These are phyloP conservation scores for Nephrotoma guestfalica DNA, from an alignment of 2,888 invertebrate genomes.

Conservation along the genomic window DNA sequence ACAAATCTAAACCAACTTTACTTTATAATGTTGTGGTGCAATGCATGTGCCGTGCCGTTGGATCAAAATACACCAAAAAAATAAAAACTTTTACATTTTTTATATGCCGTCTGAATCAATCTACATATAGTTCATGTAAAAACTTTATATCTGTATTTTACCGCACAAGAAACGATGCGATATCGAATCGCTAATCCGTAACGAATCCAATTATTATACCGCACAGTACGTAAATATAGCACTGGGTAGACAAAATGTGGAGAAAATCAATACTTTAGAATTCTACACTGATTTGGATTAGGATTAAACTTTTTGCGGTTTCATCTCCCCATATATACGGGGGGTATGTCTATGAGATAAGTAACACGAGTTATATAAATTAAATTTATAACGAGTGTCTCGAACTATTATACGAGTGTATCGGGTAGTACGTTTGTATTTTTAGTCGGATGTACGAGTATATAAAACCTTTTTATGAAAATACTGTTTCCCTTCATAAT, in stretches of 20 bases:
- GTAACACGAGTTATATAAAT: not conserved
- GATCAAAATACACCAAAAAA: not conserved
- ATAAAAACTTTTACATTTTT: not conserved
- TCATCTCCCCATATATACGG: not conserved
- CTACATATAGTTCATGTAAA: not conserved
- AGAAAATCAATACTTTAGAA: not conserved
- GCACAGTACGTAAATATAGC: not conserved
- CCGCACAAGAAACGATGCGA: not conserved
- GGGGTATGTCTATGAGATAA: not conserved
- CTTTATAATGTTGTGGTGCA: not conserved
- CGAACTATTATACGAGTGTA: no score
- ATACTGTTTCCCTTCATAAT: not conserved
- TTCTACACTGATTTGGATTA: not conserved
- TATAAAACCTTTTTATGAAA: not conserved
- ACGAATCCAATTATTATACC: not conserved
- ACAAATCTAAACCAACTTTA: not conserved
- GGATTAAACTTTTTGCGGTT: not conserved
- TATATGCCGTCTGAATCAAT: not conserved
- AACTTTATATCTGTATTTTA: no score
- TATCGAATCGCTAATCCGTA: not conserved
- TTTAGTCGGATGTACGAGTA: not conserved
- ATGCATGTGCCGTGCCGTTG: not conserved
- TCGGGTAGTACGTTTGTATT: not conserved
- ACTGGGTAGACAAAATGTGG: not conserved
- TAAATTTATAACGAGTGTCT: not conserved